Evolutionary conservation across 2,113 vertebrate species (phyloP).

Genomic region (Thunnus thynnus): DNA sequence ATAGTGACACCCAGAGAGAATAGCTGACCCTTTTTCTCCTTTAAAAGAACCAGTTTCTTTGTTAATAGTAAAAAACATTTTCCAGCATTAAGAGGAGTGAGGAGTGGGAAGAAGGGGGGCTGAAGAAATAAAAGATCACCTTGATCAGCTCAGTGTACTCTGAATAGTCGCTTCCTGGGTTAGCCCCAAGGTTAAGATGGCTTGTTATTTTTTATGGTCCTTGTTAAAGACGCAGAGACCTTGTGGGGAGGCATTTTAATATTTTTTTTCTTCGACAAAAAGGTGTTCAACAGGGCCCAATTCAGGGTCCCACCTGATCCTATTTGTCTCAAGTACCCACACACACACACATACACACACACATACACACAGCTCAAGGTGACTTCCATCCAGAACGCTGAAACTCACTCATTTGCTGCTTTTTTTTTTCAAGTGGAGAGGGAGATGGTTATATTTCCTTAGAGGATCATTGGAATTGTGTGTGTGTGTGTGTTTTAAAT

Average conservation of each 20-base stretch:
- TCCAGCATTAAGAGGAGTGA: neutral
- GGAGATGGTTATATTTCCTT: conserved; percentile 56
- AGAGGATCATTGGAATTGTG: conserved; percentile 43
- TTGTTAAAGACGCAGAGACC: conserved; percentile 55
- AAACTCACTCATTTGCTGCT: conserved; percentile 38
- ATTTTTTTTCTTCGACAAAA: neutral
- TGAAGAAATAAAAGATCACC: conserved; percentile 55
- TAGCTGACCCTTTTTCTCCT: conserved; percentile 8
- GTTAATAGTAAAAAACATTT: conserved; percentile 14
- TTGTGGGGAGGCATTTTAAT: conserved; percentile 19
- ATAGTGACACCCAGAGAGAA: conserved; percentile 19
- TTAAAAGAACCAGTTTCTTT: conserved; percentile 5
- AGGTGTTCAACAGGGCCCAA: conserved; percentile 40
- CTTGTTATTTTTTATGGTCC: conserved; percentile 71
- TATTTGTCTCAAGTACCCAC: conserved; percentile 39
- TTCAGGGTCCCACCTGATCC: conserved; percentile 41
- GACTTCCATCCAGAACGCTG: conserved; percentile 58
- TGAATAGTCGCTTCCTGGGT: conserved; percentile 51
- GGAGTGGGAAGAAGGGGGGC: neutral
- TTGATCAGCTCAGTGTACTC: conserved; percentile 44
- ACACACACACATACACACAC: neutral
- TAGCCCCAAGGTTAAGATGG: conserved; percentile 72
- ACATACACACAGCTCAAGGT: conserved; percentile 64
- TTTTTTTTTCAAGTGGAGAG: conserved; percentile 32
- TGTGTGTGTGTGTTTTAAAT: conserved; percentile 58